Base-by-base conservation (phyloP, 2,797 vertebrate genomes). In the Microhierax caerulescens region DNA sequence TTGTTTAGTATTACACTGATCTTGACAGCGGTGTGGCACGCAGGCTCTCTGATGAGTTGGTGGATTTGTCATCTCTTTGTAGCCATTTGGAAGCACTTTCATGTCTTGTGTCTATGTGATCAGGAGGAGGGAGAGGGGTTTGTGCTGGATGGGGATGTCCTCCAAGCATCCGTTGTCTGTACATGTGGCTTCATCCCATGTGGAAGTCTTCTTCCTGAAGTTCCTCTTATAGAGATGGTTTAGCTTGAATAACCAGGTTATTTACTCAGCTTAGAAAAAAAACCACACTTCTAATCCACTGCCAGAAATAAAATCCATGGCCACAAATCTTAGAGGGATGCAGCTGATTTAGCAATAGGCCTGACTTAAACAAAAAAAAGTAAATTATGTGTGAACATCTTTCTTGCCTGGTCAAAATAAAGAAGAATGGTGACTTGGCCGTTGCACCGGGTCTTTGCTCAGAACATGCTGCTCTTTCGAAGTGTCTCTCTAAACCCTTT, bases 11-110 rank as follows among this genome's bases (percentile, higher is more conserved):
- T 77, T 47, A 39, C 60, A 25, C 43, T 2, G 9, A 17, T 70
- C 85, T 69, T 2, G 3, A 24, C 63, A 59, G 61, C 0, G 0
- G 5, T 1, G 19, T 3, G 8, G 34, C 4, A 1, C 57, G 10
- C 3, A 3, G 79, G 83, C 22, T 53, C 21, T 65, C 47, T 8
- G 70, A 36, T 53, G 75, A 24, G 50, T 79, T 13, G 37, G 47
- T 70, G 85, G 39, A 27, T 76, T 88, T 77, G 47, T 59, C 43
- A 22, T 70, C 63, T 73, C 77, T 79, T 69, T 60, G 80, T 61
- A 73, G 83, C 32, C 16, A 4, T 86, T 93, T 0, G 0, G 69
- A 53, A 81, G 50, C 0, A 1, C 47, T 93, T 95, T 83, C 30
- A 18, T 59, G 32, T 82, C 72, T 80, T 34, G 3, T 72, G 50